A percentile compares a stretch with the other conserved stretches of the same genome.
Conservation (phyloP, 2,888 invertebrate genomes). For the Nasonia oneida region DNA sequence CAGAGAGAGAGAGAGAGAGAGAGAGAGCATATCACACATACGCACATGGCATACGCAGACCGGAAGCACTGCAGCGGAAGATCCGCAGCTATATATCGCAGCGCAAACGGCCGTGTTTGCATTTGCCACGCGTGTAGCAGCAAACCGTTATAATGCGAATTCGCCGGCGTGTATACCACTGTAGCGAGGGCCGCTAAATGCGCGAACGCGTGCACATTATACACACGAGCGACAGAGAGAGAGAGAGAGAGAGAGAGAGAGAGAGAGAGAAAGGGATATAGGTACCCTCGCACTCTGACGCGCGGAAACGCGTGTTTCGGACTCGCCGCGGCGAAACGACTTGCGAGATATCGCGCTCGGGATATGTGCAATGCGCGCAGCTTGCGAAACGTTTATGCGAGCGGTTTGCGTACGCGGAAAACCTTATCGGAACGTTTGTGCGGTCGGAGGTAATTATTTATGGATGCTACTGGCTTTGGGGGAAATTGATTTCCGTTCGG, state of each 20-base stretch:
- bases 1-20: too few relatives aligned
- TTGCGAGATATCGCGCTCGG: neutral
- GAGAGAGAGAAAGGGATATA: neutral
- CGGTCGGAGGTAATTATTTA: neutral
- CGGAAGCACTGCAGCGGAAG: constrained; percentile 15
- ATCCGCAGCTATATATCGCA: neutral
- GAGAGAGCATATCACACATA: neutral
- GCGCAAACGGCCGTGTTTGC: constrained; percentile 12
- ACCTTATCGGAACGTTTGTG: constrained; percentile 1
- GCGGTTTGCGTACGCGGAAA: constrained; percentile 18
- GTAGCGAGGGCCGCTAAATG: constrained; percentile 17
- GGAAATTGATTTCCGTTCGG: neutral
- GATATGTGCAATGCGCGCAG: neutral
- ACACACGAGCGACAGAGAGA: neutral
- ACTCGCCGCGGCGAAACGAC: constrained; percentile 27
- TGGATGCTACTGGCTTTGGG: neutral
- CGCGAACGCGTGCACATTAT: constrained; percentile 20
- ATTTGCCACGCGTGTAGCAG: constrained; percentile 9
- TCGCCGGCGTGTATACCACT: constrained; percentile 24
- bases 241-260: neutral
- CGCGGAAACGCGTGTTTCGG: constrained; percentile 49
- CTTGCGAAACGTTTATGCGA: constrained; percentile 12
- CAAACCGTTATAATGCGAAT: constrained; percentile 43
- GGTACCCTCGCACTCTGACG: constrained; percentile 12
- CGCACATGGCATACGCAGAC: neutral